phyloP scores from a whole-genome alignment of 2,797 vertebrate species.

The Pagetopsis macropterus region DNA sequence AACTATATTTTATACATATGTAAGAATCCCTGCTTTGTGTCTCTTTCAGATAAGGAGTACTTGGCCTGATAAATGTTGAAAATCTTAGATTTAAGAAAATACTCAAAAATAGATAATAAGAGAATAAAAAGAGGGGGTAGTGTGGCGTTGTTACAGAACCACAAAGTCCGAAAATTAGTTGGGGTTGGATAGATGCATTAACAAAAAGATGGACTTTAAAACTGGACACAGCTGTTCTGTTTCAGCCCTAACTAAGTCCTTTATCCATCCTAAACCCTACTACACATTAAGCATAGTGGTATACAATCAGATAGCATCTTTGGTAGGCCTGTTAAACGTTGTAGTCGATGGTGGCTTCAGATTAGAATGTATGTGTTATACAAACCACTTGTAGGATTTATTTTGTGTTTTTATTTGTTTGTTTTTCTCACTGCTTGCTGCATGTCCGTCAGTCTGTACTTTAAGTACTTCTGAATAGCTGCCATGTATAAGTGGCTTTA shows the following conservation, averaged over 20 bases:
- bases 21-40: no score
- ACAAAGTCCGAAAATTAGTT: neutral
- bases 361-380: neutral
- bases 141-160: neutral
- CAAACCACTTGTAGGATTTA: neutral
- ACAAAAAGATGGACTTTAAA: neutral
- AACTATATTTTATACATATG: no score
- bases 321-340: neutral
- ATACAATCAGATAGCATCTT: neutral
- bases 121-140: neutral
- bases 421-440: neutral
- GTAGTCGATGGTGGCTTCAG: neutral
- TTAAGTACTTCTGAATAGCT: conserved; percentile 27
- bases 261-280: neutral
- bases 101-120: conserved; percentile 1
- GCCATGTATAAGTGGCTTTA: conserved; percentile 27
- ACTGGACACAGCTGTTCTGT: no score
- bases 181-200: neutral
- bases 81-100: neutral
- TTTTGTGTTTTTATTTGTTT: conserved; percentile 9
- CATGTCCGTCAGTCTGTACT: conserved; percentile 12
- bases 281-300: neutral
- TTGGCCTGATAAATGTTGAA: no score
- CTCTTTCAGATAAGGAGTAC: no score
- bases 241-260: no score